phyloP scores from a whole-genome alignment of 2,113 vertebrate species.

The Festucalex cinctus region DNA sequence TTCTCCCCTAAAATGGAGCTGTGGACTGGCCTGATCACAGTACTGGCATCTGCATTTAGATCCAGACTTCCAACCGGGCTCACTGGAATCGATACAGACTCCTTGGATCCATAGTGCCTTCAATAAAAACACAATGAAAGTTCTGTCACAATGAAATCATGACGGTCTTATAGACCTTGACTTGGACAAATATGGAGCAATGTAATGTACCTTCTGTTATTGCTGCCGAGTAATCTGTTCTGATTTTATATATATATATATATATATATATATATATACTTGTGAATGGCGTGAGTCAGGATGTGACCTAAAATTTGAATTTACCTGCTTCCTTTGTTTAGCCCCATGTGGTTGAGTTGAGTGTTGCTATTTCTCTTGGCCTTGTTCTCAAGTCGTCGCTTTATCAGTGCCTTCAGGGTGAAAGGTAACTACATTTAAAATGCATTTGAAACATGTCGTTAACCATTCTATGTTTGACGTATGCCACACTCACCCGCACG shows the following conservation, averaged over 20 bases:
- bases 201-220: too few relatives aligned
- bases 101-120: conserved; percentile 73
- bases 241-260: too few relatives aligned
- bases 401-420: conserved; percentile 63
- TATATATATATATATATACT: too few relatives aligned
- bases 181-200: neutral
- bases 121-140: neutral
- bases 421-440: neutral
- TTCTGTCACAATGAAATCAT: neutral
- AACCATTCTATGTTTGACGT: conserved; percentile 1
- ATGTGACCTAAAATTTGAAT: neutral
- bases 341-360: conserved; percentile 50
- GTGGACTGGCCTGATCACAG: conserved; percentile 83
- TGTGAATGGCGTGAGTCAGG: neutral
- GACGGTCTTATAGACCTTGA: neutral
- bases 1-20: conserved; percentile 87
- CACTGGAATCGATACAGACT: conserved; percentile 76
- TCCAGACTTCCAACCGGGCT: conserved; percentile 73
- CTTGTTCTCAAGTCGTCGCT: conserved; percentile 60
- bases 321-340: conserved; percentile 58
- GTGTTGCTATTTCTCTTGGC: conserved; percentile 63
- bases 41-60: conserved; percentile 76
- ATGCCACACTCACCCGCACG: conserved; percentile 63
- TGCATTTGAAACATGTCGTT: conserved; percentile 27
- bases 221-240: neutral